Base-by-base conservation (phyloP, 2,797 vertebrate genomes). In the Lacerta agilis region DNA sequence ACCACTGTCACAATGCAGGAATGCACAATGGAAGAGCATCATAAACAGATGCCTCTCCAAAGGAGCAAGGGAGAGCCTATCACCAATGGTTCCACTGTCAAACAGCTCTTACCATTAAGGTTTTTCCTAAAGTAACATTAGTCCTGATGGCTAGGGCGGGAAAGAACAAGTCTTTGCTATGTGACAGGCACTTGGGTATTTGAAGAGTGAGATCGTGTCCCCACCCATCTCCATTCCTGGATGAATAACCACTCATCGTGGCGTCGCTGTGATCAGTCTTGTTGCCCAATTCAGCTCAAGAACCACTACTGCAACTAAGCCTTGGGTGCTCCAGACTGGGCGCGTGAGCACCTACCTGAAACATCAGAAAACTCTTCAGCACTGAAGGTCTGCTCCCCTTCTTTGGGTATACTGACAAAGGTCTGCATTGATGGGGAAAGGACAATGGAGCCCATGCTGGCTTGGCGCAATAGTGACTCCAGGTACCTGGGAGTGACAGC, bases 361-460 rank as follows among this genome's bases (percentile, higher is more conserved):
- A 98, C 27, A 18, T 99, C 98, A 0, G 98, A 98, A 96, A 97
- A 99, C 93, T 99, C 98, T 25, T 98, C 98, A 0, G 98, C 98
- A 33, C 95, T 98, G 95, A 99, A 98, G 87, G 67, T 94, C 4
- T 97, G 97, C 5, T 98, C 97, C 0, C 93, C 98, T 1, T 95
- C 96, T 7, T 92, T 92, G 73, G 96, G 95, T 27, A 95, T 84
- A 1, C 95, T 96, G 94, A 97, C 4, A 86, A 99, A 99, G 86
- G 98, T 98, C 86, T 97, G 97, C 94, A 97, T 97, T 4, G 96
- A 96, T 0, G 98, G 98, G 73, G 97, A 98, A 92, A 98, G 97
- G 7, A 98, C 36, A 15, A 99, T 98, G 87, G 97, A 90, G 2
- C 97, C 97, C 1, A 94, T 97, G 95, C 99, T 99, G 2, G 98